Conservation (phyloP, 2,888 invertebrate genomes). For the Neoaliturus tenellus region DNA sequence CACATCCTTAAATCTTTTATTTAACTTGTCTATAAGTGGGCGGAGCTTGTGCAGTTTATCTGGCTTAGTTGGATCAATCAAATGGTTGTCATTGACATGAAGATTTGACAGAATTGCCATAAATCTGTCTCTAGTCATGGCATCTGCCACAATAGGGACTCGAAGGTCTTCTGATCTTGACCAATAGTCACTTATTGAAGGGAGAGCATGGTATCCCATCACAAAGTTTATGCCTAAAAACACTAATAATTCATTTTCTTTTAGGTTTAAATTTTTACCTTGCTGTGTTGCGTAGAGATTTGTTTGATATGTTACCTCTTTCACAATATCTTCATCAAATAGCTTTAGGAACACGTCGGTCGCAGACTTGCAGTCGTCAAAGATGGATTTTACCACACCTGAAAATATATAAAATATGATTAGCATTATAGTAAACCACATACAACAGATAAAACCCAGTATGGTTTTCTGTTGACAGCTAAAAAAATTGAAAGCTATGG, state of each 20-base stretch:
- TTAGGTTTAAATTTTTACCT: constrained; percentile 35
- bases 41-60: constrained; percentile 44
- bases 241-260: constrained; percentile 48
- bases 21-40: constrained; percentile 37
- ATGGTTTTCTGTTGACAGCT: too few relatives aligned
- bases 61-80: background rate
- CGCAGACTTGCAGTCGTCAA: constrained; percentile 34
- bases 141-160: background rate
- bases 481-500: too few relatives aligned
- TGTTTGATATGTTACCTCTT: constrained; percentile 33
- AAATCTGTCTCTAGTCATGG: constrained; percentile 52
- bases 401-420: constrained; percentile 25
- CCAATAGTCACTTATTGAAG: constrained; percentile 48
- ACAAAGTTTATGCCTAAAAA: constrained; percentile 56
- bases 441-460: too few relatives aligned
- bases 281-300: constrained; percentile 46
- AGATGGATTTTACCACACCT: constrained; percentile 4
- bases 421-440: background rate
- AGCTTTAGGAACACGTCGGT: constrained; percentile 17
- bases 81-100: constrained; percentile 50
- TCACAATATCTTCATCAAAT: constrained; percentile 33
- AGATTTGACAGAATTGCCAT: constrained; percentile 33
- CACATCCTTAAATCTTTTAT: constrained; percentile 40
- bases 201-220: constrained; percentile 52
- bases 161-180: constrained; percentile 36